Base-by-base conservation (phyloP, 2,888 invertebrate species). In the Drosophila peninsularis region DNA sequence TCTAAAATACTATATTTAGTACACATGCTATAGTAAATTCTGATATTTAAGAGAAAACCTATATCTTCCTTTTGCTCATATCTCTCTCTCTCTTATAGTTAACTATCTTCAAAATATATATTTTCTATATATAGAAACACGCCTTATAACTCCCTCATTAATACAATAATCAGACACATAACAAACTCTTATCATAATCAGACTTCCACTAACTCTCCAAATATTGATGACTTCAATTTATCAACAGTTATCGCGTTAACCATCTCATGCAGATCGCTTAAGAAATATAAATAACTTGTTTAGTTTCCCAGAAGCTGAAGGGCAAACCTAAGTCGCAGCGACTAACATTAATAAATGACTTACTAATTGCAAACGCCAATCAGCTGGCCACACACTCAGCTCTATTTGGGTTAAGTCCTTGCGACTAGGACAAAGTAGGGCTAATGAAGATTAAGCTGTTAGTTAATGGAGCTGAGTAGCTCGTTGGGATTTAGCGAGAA, bases 371-470 rank as follows among this genome's bases (percentile, higher is more conserved):
- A 53, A 54, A 47, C 19, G 19, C 30, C 37, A 36, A n/a, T 42
- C 32, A 47, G 55, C 41, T 57, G 71, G 57, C 84, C 80, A 77
- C 84, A 81, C 80, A 80, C 69, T 49, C 71, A 75, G 44, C 44
- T n/a, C 21, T 39, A 14, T 9, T 13, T 37, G 54, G 36, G 37
- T 1, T 9, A 11, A 54, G 50, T 30, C 30, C 54, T 54, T 32
- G 19, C 39, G n/a, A 61, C 39, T 56, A 58, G 44, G 34, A 53
- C 47, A 37, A 52, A 45, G n/a, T 10, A 34, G 50, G 50, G 52
- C 57, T 83, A 82, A 86, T 71, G 82, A 82, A 78, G 82, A 82
- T 83, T 80, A 86, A 86, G 68, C 62, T 83, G 64, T 49, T 36
- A 17, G 27, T 9, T 13, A 34, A 57, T 37, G 21, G 27, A 32